Conservation (phyloP, 2,113 vertebrate species). For the Prionailurus bengalensis region DNA sequence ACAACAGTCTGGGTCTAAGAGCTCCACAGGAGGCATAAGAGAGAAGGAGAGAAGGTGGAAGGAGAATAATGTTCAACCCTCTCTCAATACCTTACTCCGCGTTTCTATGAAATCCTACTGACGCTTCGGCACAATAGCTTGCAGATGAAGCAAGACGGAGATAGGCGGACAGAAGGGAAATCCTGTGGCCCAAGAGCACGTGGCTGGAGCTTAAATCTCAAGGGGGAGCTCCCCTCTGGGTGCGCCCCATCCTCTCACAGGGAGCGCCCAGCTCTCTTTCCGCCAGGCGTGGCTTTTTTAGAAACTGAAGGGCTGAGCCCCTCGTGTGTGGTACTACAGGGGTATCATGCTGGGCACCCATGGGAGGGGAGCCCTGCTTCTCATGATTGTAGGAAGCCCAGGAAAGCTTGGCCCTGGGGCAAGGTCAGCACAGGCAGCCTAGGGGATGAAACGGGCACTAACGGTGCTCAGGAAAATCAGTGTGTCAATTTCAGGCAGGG, state of each 20-base stretch:
- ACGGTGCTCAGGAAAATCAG: background rate
- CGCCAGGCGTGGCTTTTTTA: background rate
- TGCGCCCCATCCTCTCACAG: background rate
- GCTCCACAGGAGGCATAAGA: background rate
- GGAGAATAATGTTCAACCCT: background rate
- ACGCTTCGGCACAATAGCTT: background rate
- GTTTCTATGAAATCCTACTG: background rate
- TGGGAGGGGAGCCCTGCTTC: background rate
- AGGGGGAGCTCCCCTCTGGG: background rate
- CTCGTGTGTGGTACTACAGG: too few relatives aligned
- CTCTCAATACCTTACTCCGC: background rate
- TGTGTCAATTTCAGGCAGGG: background rate
- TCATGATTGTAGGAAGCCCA: background rate
- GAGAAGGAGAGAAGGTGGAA: background rate
- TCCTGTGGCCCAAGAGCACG: too few relatives aligned
- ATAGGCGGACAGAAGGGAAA: background rate
- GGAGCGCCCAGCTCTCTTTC: background rate
- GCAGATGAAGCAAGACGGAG: background rate
- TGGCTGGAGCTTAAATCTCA: background rate
- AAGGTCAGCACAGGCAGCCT: background rate
- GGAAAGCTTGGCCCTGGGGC: too few relatives aligned
- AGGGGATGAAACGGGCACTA: too few relatives aligned
- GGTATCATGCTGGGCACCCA: too few relatives aligned
- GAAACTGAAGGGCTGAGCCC: background rate
- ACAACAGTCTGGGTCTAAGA: background rate